Conservation (phyloP, 2,113 vertebrate species). For the Tupaia chinensis region DNA sequence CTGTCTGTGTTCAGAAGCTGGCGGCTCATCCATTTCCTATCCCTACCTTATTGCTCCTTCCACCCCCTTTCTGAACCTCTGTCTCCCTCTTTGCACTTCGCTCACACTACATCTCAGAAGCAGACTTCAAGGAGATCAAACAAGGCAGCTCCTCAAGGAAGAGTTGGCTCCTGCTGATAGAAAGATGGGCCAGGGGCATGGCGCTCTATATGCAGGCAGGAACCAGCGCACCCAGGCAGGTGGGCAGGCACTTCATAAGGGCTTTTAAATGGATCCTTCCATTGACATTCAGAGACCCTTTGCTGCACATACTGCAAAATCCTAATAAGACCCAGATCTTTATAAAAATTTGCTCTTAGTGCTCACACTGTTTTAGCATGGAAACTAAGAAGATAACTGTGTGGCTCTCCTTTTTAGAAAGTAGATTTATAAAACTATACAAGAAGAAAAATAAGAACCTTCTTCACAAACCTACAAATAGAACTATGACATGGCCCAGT, state of each 20-base stretch:
- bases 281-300: not conserved
- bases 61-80: not conserved
- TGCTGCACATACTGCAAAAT: not conserved
- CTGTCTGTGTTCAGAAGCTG: not conserved
- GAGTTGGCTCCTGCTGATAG: too few relatives aligned
- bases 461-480: too few relatives aligned
- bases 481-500: too few relatives aligned
- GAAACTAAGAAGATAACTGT: not conserved
- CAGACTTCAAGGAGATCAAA: not conserved
- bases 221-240: rapidly evolving
- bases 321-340: not conserved
- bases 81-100: rapidly evolving
- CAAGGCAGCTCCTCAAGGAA: not conserved
- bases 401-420: not conserved
- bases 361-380: not conserved
- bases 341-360: not conserved
- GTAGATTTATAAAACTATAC: not conserved
- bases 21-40: rapidly evolving
- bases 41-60: not conserved
- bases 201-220: not conserved
- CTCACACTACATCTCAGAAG: not conserved
- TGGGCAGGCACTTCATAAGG: not conserved
- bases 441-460: not conserved
- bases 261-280: not conserved
- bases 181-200: not conserved